These are phyloP conservation scores for Pandion haliaetus DNA, from an alignment of 2,113 vertebrate genomes.

Conservation along the genomic window DNA sequence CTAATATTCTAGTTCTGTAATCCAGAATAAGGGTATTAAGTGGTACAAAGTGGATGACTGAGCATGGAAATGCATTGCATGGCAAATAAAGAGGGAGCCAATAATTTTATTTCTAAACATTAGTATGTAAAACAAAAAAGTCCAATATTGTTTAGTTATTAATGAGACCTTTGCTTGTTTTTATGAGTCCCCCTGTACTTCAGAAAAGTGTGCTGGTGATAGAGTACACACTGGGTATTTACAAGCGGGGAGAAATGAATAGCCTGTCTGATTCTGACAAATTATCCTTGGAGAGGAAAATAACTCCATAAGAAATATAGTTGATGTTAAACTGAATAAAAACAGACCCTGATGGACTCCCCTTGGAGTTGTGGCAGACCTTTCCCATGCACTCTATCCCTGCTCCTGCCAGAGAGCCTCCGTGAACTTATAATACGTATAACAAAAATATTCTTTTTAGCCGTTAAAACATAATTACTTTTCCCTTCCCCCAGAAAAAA, in stretches of 20 bases:
- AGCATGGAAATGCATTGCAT: neutral
- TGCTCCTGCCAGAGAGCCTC: neutral
- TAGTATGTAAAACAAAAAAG: fast-evolving
- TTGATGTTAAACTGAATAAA: slow-evolving; percentile 68
- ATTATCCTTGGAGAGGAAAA: slow-evolving; percentile 67
- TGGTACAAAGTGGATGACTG: neutral
- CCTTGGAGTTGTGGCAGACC: slow-evolving; percentile 41
- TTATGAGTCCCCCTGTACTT: slow-evolving; percentile 2
- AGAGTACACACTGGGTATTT: slow-evolving; percentile 37
- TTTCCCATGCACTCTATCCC: slow-evolving; percentile 38
- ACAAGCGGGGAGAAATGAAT: slow-evolving; percentile 40
- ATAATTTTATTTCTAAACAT: neutral
- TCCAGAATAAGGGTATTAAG: neutral
- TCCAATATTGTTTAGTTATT: neutral
- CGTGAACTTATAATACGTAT: neutral
- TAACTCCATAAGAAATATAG: slow-evolving; percentile 69
- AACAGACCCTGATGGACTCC: slow-evolving; percentile 53
- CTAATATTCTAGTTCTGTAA: neutral
- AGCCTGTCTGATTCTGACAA: slow-evolving; percentile 68
- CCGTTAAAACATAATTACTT: slow-evolving; percentile 32
- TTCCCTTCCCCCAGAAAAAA: neutral
- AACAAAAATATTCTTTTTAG: neutral
- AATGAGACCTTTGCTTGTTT: slow-evolving; percentile 6
- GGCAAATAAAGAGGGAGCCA: neutral
- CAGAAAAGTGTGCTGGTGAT: slow-evolving; percentile 11